phyloP scores from a whole-genome alignment of 2,888 invertebrate species.

The Tyria jacobaeae region DNA sequence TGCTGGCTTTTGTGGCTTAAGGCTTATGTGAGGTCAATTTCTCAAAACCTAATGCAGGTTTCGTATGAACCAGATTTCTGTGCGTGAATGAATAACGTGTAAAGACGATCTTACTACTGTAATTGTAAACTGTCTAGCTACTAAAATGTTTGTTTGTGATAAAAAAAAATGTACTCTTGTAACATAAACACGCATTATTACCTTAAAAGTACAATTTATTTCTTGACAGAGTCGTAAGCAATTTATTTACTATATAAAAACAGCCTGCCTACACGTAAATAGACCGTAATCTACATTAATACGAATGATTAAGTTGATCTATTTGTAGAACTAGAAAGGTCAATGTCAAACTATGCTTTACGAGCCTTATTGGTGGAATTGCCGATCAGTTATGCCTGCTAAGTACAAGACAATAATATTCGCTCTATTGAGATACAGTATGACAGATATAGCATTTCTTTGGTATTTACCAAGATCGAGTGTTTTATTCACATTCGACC shows the following conservation, averaged over 20 bases:
- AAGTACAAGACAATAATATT: slow-evolving; percentile 12
- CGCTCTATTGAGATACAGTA: not conserved
- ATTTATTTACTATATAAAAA: not conserved
- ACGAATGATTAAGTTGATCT: slow-evolving; percentile 47
- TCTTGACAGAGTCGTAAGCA: not conserved
- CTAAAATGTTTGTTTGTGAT: too few species aligned
- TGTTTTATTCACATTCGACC: too few species aligned
- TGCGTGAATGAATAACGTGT: too few species aligned
- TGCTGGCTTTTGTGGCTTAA: too few species aligned
- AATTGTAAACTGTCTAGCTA: too few species aligned
- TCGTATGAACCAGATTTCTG: too few species aligned
- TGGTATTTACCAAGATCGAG: too few species aligned
- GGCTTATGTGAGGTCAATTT: too few species aligned
- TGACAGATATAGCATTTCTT: not conserved
- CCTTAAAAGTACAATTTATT: not conserved
- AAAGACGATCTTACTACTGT: too few species aligned
- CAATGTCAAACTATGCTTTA: slow-evolving; percentile 52
- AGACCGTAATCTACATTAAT: slow-evolving; percentile 30
- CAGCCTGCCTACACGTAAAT: not conserved
- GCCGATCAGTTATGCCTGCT: slow-evolving; percentile 32
- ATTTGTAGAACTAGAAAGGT: slow-evolving; percentile 55
- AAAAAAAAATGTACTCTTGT: too few species aligned
- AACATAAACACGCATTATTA: too few species aligned
- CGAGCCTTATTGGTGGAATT: slow-evolving; percentile 50
- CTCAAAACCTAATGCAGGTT: too few species aligned